Base-by-base conservation (phyloP, 2,113 vertebrate species). In the Entelurus aequoreus region DNA sequence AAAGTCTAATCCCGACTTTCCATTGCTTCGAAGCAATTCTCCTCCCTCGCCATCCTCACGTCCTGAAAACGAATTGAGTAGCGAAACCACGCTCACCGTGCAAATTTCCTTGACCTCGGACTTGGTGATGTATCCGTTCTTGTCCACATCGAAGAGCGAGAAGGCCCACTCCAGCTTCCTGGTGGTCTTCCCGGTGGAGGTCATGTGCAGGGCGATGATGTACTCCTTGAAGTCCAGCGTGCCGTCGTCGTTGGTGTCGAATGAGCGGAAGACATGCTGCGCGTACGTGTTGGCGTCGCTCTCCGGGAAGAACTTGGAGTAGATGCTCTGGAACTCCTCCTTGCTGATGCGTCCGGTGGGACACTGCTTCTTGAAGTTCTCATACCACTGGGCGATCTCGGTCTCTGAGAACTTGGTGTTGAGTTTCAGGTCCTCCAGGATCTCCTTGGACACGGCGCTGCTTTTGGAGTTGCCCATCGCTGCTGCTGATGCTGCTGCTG, bases 301-400 rank as follows among this genome's bases (percentile, higher is more conserved):
- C 0, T 90, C 87, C 0, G 87, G 88, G 67, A 90, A 98, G 89
- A 96, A 97, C 80, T 94, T 94, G 77, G 79, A 91, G 1, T 98
- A 98, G 87, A 98, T 98, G 77, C 84, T 80, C 85, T 97, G 94
- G 81, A 98, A 98, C 82, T 98, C 94, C 1, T 92, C 88, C 75
- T 92, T 92, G 0, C 92, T 74, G 77, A 98, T 95, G 80, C 94
- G 95, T 2, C 94, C 95, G 0, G 87, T 86, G 51, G 96, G 96
- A 84, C 96, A 97, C 84, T 98, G 94, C 89, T 89, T 96, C 75
- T 97, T 91, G 90, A 98, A 98, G 58, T 95, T 95, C 6, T 95
- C 86, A 1, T 89, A 89, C 88, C 87, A 90, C 77, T 88, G 86
- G 49, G 38, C 77, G 13, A 90, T 79, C 72, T 90, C 88, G 0